Evolutionary conservation across 2,113 vertebrate genomes (phyloP).

Genomic region (Leucoraja erinaceus): DNA sequence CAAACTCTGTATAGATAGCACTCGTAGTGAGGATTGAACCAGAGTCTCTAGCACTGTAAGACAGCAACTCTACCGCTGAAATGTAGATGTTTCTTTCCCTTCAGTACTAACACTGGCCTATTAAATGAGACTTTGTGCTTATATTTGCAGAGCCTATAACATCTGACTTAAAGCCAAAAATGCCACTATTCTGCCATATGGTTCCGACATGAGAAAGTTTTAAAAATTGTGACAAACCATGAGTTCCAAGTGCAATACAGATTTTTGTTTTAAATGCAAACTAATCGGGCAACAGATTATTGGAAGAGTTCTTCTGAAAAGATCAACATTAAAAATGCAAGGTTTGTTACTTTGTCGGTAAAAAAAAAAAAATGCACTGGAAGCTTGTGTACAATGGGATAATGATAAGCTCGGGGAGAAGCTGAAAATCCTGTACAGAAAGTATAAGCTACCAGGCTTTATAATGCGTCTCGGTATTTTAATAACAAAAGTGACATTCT

Average conservation of each 20-base stretch:
- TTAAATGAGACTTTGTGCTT: neutral
- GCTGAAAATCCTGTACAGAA: neutral
- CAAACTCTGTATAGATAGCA: too few species aligned
- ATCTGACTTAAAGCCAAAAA: neutral
- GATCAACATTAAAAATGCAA: too few species aligned
- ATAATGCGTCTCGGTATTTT: neutral
- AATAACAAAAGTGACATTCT: neutral
- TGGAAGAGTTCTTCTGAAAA: too few species aligned
- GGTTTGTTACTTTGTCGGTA: too few species aligned
- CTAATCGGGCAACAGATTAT: too few species aligned
- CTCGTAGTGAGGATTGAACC: too few species aligned
- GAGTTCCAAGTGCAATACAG: neutral
- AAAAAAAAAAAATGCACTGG: neutral
- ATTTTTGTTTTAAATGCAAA: too few species aligned
- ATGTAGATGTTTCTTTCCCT: too few species aligned
- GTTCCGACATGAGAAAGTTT: too few species aligned
- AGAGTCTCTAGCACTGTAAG: too few species aligned
- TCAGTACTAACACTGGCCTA: neutral
- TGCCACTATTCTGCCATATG: neutral
- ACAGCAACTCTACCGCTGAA: too few species aligned
- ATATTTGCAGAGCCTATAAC: neutral
- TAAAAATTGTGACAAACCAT: too few species aligned
- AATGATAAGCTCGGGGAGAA: neutral
- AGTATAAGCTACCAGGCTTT: neutral
- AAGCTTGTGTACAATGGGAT: neutral